A percentile compares a stretch with the other conserved stretches of the same genome.
phyloP scores from a whole-genome alignment of 1,140 invertebrate genomes.

The Drosophila carrolli region DNA sequence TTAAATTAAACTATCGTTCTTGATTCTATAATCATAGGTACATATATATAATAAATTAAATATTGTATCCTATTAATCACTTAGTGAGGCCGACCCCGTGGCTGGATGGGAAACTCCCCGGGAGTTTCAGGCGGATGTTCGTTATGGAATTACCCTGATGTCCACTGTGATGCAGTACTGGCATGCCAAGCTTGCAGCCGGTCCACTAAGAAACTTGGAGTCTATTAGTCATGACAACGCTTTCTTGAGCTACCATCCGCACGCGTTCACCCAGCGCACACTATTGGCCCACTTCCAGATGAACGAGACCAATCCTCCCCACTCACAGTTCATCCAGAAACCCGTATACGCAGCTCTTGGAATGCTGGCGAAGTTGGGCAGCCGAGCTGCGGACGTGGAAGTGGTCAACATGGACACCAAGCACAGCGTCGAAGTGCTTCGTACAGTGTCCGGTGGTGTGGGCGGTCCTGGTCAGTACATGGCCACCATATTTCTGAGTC shows the following conservation, averaged over 20 bases:
- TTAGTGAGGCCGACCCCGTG: slow-evolving; percentile 85
- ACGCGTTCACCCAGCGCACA: slow-evolving; percentile 84
- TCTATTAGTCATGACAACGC: slow-evolving; percentile 86
- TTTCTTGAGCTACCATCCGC: slow-evolving; percentile 85
- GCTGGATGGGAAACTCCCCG: slow-evolving; percentile 85
- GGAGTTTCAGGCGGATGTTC: slow-evolving; percentile 84
- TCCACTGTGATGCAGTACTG: slow-evolving; percentile 84
- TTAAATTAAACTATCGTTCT: too few relatives aligned
- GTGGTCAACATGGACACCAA: slow-evolving; percentile 68
- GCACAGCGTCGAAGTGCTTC: slow-evolving; percentile 66
- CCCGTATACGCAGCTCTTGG: slow-evolving; percentile 85
- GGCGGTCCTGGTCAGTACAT: slow-evolving; percentile 59
- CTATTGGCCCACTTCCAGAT: slow-evolving; percentile 85
- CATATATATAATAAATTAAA: too few relatives aligned
- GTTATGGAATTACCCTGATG: slow-evolving; percentile 84
- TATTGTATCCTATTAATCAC: background rate
- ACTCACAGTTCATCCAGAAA: slow-evolving; percentile 86
- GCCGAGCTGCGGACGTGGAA: slow-evolving; percentile 64
- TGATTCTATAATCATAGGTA: background rate
- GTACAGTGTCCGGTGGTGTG: slow-evolving; percentile 55
- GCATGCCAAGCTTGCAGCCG: slow-evolving; percentile 66
- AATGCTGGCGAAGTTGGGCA: slow-evolving; percentile 84
- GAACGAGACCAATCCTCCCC: slow-evolving; percentile 84
- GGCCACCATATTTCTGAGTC: slow-evolving; percentile 70
- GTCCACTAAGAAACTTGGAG: slow-evolving; percentile 65